Base-by-base conservation (phyloP, 2,888 invertebrate genomes). In the Eilema caniola region DNA sequence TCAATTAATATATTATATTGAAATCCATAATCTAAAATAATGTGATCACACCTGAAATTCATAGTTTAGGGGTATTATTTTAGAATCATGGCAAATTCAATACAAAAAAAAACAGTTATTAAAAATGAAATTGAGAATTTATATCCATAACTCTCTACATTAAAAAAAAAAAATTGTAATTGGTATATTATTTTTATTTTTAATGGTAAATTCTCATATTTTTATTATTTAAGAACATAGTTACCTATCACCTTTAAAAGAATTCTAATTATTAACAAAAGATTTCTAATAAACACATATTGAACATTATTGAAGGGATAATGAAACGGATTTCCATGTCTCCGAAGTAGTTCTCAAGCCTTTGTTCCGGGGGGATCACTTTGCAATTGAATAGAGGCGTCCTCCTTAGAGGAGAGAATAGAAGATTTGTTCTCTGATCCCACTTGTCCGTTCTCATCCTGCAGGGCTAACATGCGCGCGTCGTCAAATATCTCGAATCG, bases 381-480 rank as follows among this genome's bases (percentile, higher is more conserved):
- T 69, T 57, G 25, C 24, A 67, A 16, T 67, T 28, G 41, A 67
- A 31, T 33, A 69, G 31, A 60, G 53, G 20, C 24, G 64, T 62
- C 23, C 62, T 69, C 72, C 63, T 80, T 37, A 24, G 56, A 53
- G 67, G 66, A n/a, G n/a, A n/a, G n/a, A n/a, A n/a, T n/a, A n/a
- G n/a, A n/a, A n/a, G n/a, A 64, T 70, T 75, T 64, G 25, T 56
- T 33, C 28, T 31, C 24, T 31, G 23, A 67, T 61, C 31, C 41
- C 66, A 24, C 65, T 67, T 79, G 69, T 77, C 60, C 60, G 25
- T 20, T 24, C 20, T 31, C 53, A 62, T 65, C 68, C 33, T 37
- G n/a, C n/a, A n/a, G n/a, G n/a, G n/a, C n/a, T n/a, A n/a, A n/a
- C n/a, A n/a, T n/a, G n/a, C n/a, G n/a, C n/a, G n/a, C n/a, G n/a